A percentile compares a stretch with the other conserved stretches of the same genome.
Conservation (phyloP, 2,888 invertebrate species). For the Tridacna crocea region DNA sequence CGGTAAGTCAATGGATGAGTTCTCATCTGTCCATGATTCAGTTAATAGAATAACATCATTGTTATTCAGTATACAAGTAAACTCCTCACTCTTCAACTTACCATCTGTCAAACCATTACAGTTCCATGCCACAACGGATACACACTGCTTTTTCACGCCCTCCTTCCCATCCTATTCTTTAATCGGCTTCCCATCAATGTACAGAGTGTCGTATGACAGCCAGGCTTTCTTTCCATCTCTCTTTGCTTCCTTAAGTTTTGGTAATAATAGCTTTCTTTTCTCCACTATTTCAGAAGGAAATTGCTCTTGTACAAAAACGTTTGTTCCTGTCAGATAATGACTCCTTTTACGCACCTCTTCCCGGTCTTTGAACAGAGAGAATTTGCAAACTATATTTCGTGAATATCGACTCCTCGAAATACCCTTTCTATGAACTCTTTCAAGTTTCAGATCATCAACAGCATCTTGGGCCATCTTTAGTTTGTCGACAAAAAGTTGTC, state of each 20-base stretch:
- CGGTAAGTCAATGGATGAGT: background rate
- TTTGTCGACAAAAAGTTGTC: background rate
- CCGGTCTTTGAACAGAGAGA: background rate
- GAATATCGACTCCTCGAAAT: too few species aligned
- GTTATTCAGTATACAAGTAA: background rate
- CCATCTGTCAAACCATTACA: constrained; percentile 5
- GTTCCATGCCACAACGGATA: constrained; percentile 3
- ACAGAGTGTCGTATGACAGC: constrained; percentile 19
- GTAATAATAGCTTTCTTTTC: constrained; percentile 6
- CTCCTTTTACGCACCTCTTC: background rate
- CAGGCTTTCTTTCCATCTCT: constrained; percentile 21
- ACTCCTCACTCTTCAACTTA: background rate
- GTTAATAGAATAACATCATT: constrained; percentile 14
- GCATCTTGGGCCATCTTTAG: background rate
- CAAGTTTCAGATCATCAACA: background rate
- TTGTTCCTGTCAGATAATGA: background rate
- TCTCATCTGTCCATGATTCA: constrained; percentile 18
- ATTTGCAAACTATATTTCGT: background rate
- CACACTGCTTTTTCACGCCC: background rate
- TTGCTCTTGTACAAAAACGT: background rate
- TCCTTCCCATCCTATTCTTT: background rate
- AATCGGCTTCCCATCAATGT: constrained; percentile 4
- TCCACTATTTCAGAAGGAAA: constrained; percentile 1
- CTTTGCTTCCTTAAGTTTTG: constrained; percentile 23
- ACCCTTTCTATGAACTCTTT: constrained; percentile 9